Conservation (phyloP, 2,888 invertebrate species). For the Macropis europaea region DNA sequence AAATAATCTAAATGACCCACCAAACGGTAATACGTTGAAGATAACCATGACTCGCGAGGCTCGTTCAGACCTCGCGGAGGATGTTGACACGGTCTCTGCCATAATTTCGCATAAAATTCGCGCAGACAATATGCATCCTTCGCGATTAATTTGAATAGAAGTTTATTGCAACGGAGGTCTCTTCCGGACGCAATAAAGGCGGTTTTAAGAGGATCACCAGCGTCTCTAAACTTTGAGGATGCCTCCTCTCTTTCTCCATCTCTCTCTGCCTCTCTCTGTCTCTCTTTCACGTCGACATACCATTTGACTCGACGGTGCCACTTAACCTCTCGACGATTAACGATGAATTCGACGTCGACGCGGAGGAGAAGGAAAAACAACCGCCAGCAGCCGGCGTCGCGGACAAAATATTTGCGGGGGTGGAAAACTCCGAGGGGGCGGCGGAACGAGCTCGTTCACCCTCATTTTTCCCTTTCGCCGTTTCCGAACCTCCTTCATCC, state of each 20-base stretch:
- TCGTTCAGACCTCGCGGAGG: not conserved
- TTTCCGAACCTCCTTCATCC: no score
- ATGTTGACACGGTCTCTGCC: not conserved
- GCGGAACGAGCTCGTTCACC: not conserved
- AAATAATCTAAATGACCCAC: no score
- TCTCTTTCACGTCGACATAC: conserved; percentile 5
- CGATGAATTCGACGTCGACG: conserved; percentile 38
- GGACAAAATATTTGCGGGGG: conserved; percentile 42
- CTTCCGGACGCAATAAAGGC: conserved; percentile 20
- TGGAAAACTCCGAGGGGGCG: conserved; percentile 22
- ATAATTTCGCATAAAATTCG: conserved; percentile 17
- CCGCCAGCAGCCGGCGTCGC: conserved; percentile 45
- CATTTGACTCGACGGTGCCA: conserved; percentile 24
- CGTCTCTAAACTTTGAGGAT: conserved; percentile 14
- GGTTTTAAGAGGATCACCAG: conserved; percentile 1
- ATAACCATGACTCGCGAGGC: not conserved
- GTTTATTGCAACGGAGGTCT: not conserved
- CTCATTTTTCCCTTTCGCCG: not conserved
- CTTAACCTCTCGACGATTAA: conserved; percentile 54
- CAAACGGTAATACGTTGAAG: no score
- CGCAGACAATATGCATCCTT: not conserved
- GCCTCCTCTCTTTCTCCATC: not conserved
- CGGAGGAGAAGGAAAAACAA: not conserved
- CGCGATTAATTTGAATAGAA: not conserved
- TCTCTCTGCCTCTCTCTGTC: no score